Conservation (phyloP, 2,113 vertebrate species). For the Mellivora capensis region DNA sequence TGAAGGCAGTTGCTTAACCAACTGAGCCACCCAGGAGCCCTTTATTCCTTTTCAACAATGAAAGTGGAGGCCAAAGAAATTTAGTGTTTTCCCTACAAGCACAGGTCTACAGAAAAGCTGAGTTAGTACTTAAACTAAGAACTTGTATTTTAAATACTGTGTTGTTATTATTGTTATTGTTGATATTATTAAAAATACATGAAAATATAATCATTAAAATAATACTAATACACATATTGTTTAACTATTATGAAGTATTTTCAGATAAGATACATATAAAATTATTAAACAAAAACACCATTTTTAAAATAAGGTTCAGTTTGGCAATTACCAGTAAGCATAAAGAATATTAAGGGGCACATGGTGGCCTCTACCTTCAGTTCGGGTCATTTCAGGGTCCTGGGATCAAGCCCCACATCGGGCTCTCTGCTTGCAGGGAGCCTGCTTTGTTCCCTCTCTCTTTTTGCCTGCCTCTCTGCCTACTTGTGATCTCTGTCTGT, state of each 20-base stretch:
- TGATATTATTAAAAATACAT: background rate
- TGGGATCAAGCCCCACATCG: no score
- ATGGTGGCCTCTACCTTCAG: no score
- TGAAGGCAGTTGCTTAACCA: no score
- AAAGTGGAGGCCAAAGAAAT: background rate
- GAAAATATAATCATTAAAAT: background rate
- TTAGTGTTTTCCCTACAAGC: background rate
- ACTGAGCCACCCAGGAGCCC: no score
- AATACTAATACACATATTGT: background rate
- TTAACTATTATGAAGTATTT: background rate
- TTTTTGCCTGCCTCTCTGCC: no score
- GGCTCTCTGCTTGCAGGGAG: no score
- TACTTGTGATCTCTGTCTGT: no score
- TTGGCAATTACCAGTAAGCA: background rate
- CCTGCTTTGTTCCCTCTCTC: no score
- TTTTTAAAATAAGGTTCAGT: background rate
- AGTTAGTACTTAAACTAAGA: background rate
- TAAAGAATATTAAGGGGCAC: background rate
- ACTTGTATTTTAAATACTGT: background rate
- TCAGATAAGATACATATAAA: background rate
- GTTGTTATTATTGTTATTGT: background rate
- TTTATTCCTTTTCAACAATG: background rate
- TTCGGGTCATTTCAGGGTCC: no score
- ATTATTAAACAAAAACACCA: background rate
- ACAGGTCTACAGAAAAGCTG: background rate